Conservation (phyloP, 2,888 invertebrate species). For the Harpalus rubripes region DNA sequence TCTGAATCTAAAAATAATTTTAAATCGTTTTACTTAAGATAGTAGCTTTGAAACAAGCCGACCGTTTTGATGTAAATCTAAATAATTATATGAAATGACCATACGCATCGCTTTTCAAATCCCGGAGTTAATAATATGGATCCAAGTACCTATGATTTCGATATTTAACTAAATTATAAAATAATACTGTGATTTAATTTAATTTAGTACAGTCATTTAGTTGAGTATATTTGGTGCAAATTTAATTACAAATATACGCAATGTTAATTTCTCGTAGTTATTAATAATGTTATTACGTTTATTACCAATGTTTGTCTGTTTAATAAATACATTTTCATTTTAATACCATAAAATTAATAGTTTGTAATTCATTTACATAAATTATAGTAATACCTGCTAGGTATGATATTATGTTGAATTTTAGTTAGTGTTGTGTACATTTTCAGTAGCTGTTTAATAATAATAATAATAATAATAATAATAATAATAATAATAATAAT, state of each 20-base stretch:
- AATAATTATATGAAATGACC: no score
- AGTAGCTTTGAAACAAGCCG: no score
- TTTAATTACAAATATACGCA: conserved; percentile 20
- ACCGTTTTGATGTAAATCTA: no score
- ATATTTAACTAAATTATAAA: background rate
- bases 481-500: no score
- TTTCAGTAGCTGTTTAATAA: conserved; percentile 8
- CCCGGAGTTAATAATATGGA: background rate
- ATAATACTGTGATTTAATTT: conserved; percentile 11
- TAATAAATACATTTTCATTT: conserved; percentile 26
- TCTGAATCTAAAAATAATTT: no score
- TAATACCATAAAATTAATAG: conserved; percentile 16
- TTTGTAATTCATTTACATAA: conserved; percentile 2
- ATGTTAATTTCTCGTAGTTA: conserved; percentile 8
- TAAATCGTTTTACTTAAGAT: no score
- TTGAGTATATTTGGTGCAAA: background rate
- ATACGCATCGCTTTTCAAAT: no score
- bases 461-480: no score
- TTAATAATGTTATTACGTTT: conserved; percentile 27
- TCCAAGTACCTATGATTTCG: background rate
- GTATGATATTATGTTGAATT: background rate
- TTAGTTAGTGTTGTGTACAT: background rate
- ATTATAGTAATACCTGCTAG: background rate
- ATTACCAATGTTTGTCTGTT: conserved; percentile 6
- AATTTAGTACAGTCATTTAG: conserved; percentile 19